phyloP scores from a whole-genome alignment of 2,113 vertebrate species.

The Epinephelus cyanopodus region DNA sequence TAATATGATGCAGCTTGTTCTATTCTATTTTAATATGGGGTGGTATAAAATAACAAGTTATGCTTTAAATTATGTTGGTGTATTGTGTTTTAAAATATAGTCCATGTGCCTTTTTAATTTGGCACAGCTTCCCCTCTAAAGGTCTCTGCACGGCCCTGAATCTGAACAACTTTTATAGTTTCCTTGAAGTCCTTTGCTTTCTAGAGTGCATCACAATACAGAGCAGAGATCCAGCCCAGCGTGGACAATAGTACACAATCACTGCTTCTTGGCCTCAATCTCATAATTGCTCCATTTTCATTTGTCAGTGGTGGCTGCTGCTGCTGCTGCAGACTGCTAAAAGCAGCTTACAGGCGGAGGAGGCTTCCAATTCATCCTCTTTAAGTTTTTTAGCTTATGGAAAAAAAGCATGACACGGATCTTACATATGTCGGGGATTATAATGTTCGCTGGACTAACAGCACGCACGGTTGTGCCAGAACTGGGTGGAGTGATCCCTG shows the following conservation, averaged over 20 bases:
- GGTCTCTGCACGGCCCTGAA: too few species aligned
- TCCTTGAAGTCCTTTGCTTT: not conserved
- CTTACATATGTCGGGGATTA: constrained; percentile 52
- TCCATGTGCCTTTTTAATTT: too few species aligned
- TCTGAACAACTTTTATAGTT: not conserved
- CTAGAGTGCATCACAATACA: not conserved
- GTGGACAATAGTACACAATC: not conserved
- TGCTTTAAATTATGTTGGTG: too few species aligned
- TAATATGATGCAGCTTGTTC: too few species aligned
- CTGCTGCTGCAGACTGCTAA: constrained; percentile 3
- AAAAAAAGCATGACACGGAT: constrained; percentile 25
- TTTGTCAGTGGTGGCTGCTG: constrained; percentile 31
- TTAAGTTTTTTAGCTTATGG: constrained; percentile 52
- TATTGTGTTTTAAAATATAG: too few species aligned
- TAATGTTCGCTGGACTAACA: constrained; percentile 47
- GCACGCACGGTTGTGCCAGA: not conserved
- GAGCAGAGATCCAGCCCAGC: not conserved
- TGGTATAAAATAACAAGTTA: too few species aligned
- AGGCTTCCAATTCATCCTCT: constrained; percentile 43
- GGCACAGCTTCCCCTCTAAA: too few species aligned
- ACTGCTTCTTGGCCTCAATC: constrained; percentile 51
- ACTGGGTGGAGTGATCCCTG: constrained; percentile 12
- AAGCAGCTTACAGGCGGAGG: constrained; percentile 53
- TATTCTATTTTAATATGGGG: too few species aligned
- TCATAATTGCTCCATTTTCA: constrained; percentile 63